Evolutionary conservation across 2,797 vertebrate genomes (phyloP).

Genomic region (Sphenodon punctatus): DNA sequence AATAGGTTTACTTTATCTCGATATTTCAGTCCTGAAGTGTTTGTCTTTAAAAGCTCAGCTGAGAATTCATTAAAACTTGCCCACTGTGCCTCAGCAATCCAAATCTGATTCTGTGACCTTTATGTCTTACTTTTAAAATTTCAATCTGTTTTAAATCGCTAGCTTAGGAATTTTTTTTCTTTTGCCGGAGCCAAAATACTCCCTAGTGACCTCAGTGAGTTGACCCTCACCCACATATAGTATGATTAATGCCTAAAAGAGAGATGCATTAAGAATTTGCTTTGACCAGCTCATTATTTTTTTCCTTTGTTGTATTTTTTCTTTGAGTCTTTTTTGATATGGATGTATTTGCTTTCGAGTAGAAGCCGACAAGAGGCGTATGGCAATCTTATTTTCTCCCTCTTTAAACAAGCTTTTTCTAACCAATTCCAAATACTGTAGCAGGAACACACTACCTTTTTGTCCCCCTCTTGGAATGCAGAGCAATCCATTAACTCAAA

Average conservation of each 20-base stretch:
- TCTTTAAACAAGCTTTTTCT: slow-evolving; percentile 56
- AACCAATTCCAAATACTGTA: slow-evolving; percentile 40
- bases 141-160: slow-evolving; percentile 55
- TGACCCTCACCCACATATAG: slow-evolving; percentile 1
- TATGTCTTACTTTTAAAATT: slow-evolving; percentile 52
- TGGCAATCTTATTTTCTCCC: slow-evolving; percentile 37
- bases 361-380: slow-evolving; percentile 58
- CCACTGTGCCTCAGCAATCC: slow-evolving; percentile 37
- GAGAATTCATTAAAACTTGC: slow-evolving; percentile 61
- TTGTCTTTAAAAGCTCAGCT: slow-evolving; percentile 42
- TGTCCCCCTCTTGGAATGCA: slow-evolving; percentile 24
- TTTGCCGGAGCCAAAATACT: slow-evolving; percentile 40
- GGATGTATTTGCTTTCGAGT: slow-evolving; percentile 39
- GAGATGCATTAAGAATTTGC: slow-evolving; percentile 43
- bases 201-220: slow-evolving; percentile 32
- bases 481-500: slow-evolving; percentile 36
- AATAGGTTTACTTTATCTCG: slow-evolving; percentile 14
- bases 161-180: slow-evolving; percentile 7
- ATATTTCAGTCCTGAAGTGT: slow-evolving; percentile 1
- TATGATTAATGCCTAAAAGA: slow-evolving; percentile 54
- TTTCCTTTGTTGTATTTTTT: slow-evolving; percentile 23
- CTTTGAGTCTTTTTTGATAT: slow-evolving; percentile 51
- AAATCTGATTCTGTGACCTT: slow-evolving; percentile 58
- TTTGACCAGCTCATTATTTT: slow-evolving; percentile 64
- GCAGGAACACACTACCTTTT: slow-evolving; percentile 7